phyloP scores from a whole-genome alignment of 2,888 invertebrate genomes.

The Cetonia aurata region DNA sequence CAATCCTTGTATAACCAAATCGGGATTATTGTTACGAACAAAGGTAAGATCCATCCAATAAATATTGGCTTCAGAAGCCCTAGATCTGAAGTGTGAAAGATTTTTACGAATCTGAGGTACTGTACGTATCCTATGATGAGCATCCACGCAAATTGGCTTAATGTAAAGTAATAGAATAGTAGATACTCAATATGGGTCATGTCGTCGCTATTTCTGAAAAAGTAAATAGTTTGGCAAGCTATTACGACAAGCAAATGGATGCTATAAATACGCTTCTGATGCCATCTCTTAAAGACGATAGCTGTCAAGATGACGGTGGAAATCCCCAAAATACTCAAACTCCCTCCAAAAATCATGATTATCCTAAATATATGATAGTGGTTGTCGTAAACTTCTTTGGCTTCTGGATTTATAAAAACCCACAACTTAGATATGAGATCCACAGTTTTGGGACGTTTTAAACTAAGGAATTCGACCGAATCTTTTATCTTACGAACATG shows the following conservation, averaged over 20 bases:
- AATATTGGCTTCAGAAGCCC: conserved; percentile 15
- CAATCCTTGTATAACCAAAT: conserved; percentile 23
- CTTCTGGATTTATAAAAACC: conserved; percentile 22
- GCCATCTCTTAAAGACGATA: conserved; percentile 21
- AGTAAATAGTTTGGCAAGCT: conserved; percentile 22
- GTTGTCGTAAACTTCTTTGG: background rate
- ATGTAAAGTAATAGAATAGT: conserved; percentile 31
- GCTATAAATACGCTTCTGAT: conserved; percentile 14
- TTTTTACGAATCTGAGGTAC: conserved; percentile 36
- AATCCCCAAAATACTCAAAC: conserved; percentile 17
- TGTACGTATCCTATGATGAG: conserved; percentile 37
- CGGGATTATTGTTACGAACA: conserved; percentile 25
- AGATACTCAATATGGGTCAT: conserved; percentile 28
- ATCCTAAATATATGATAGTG: conserved; percentile 16
- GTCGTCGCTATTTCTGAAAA: conserved; percentile 10
- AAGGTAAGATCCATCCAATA: conserved; percentile 32
- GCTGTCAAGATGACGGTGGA: conserved; percentile 14
- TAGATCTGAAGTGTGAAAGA: background rate
- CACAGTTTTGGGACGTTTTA: background rate
- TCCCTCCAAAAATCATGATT: conserved; percentile 10
- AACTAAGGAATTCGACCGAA: background rate
- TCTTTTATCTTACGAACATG: conserved; percentile 3
- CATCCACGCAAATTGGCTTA: conserved; percentile 43
- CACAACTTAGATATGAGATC: conserved; percentile 32
- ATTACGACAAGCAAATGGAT: conserved; percentile 27